Evolutionary conservation across 2,888 invertebrate genomes (phyloP), one percentile per base, ranked within the genome.

Genomic region (Endotricha flammealis): DNA sequence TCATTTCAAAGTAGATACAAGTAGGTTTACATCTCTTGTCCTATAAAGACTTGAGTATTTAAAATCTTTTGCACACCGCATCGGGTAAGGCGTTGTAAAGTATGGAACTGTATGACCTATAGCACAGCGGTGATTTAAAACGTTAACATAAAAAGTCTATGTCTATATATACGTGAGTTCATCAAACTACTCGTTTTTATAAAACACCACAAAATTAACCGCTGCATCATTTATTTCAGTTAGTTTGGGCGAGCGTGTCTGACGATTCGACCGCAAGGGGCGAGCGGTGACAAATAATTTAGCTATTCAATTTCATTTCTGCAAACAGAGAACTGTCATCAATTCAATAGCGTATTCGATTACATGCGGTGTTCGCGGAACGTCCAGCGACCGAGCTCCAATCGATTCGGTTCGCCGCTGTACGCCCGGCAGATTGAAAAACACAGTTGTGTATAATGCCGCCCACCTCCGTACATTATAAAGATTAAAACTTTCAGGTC

Each of bases 401-500:
- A 66, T 64, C 63, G 58, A 62, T 68, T 61, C 56, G 59, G 58
- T 63, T 61, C 53, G 48, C 50, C 56, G 53, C 52, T 50, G 42
- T 48, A 49, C 44, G 46, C 48, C 51, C 52, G 51, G 20, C 57
- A 59, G 55, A 73, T 73, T 72, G 64, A 64, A 73, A 20, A 73
- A 62, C 29, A 27, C 13, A 28, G 29, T 24, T 32, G n/a, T n/a
- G 12, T 17, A 12, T 7, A 4, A 12, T 9, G 8, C 12, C 32
- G 14, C 39, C 44, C 20, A 39, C 35, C 48, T 39, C 43, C 39
- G 45, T 46, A 57, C 67, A 67, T 72, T 69, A 70, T 61, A 61
- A 64, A 73, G 64, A 75, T 76, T 69, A 71, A 71, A 73, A 72
- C 42, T 68, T 70, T 59, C 55, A 65, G 57, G 54, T 60, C 53